Base-by-base conservation (phyloP, 1,140 invertebrate species). In the Brachionus calyciflorus region DNA sequence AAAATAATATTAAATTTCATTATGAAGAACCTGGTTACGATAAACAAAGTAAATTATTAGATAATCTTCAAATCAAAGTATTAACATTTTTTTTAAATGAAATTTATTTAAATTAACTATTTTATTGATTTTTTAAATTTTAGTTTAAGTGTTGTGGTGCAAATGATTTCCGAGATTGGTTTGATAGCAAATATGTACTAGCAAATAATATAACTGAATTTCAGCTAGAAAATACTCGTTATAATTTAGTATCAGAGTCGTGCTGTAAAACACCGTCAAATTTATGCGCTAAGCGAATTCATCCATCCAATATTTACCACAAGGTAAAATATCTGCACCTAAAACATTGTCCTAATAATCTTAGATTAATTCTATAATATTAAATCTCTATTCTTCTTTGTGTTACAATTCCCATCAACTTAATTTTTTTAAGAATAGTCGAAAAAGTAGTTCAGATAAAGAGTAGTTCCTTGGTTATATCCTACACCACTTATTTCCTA, bases 111-210 rank as follows among this genome's bases (percentile, higher is more conserved):
- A n/a, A n/a, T n/a, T n/a, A n/a, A n/a, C n/a, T n/a, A n/a, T n/a
- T n/a, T n/a, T n/a, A n/a, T n/a, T n/a, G n/a, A 26, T 24, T 24
- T 49, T n/a, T 40, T 37, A 2, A 0, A 17, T 19, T 4, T 1
- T 19, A 73, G 69, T 73, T 73, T 55, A 73, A 73, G 51, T 73
- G 69, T 24, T 73, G 69, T 30, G 69, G 69, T 40, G 46, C 69
- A 10, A 55, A 19, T 7, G 37, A 73, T 30, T 73, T 73, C 21
- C 51, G 30, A 40, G 69, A 73, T 41, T 73, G 69, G 69, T 4
- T 12, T 28, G 51, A 55, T 12, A 73, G 69, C 30, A 51, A 51
- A 37, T 73, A 30, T 28, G n/a, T 73, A 9, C n/a, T 28, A 49
- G 19, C n/a, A 12, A 60, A 37, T 2, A 60, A 60, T 41, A 7